These are phyloP conservation scores for Apotomis betuletana DNA, from an alignment of 2,888 invertebrate species.

Conservation along the genomic window DNA sequence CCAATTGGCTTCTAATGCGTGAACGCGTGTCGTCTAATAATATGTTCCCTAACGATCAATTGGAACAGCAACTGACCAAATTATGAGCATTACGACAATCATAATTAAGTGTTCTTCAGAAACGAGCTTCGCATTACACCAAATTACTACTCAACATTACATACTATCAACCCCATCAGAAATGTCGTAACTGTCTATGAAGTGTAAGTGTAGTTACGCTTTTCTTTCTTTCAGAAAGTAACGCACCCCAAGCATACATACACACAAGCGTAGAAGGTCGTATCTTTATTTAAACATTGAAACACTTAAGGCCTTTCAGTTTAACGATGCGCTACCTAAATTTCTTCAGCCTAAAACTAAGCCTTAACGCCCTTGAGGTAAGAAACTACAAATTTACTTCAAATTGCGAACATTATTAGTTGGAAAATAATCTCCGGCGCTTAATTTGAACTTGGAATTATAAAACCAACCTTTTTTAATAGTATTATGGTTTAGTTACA, in stretches of 20 bases:
- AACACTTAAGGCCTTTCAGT: not conserved
- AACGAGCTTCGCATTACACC: conserved; percentile 1
- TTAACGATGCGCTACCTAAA: not conserved
- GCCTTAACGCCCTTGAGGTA: conserved; percentile 8
- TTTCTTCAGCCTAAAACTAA: not conserved
- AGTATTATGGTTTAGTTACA: not conserved
- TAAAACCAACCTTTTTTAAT: not conserved
- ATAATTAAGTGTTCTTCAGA: conserved; percentile 10
- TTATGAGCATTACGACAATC: conserved; percentile 1
- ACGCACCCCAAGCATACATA: not conserved
- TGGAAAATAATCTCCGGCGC: conserved; percentile 3
- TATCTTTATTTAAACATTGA: not conserved
- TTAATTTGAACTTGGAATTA: not conserved
- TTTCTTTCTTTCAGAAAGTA: not conserved
- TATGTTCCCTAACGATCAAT: conserved; percentile 13
- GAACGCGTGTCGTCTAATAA: conserved; percentile 9
- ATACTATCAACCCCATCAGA: not conserved
- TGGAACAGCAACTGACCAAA: conserved; percentile 6
- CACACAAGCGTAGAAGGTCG: not conserved
- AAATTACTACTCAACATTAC: conserved; percentile 9
- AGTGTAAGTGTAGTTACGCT: not conserved
- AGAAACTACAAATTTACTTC: not conserved
- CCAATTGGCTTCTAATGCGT: not conserved
- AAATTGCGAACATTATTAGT: conserved; percentile 18
- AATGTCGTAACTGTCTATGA: not conserved